These are phyloP conservation scores for Phrynosoma blainvillii DNA, from an alignment of 2,113 vertebrate genomes.

Conservation along the genomic window DNA sequence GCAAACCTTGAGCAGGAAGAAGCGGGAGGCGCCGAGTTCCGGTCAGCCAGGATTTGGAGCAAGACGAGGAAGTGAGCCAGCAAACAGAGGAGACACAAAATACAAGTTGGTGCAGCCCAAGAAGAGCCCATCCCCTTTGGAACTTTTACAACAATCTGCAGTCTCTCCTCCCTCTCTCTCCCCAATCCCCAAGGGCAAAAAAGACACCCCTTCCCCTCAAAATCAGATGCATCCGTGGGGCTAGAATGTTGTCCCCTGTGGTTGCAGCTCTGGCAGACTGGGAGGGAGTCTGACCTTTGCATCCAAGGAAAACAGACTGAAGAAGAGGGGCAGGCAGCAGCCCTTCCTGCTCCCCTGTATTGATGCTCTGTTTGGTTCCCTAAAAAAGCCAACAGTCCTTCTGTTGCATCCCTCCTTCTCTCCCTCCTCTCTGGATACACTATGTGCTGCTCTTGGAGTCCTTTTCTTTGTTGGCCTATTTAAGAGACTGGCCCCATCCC, in stretches of 20 bases:
- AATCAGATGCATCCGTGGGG: background rate
- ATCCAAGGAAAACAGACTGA: background rate
- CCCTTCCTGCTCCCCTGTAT: background rate
- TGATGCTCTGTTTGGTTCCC: background rate
- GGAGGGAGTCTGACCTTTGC: background rate
- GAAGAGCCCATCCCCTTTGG: too few species aligned
- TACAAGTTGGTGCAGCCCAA: too few species aligned
- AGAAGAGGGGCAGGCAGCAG: background rate
- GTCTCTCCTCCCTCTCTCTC: background rate
- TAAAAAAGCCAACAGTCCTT: background rate
- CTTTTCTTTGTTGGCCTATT: too few species aligned
- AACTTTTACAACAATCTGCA: background rate
- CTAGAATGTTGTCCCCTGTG: background rate
- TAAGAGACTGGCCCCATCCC: background rate
- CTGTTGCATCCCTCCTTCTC: background rate
- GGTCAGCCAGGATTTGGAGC: background rate
- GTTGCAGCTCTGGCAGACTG: background rate
- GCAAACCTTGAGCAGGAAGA: background rate
- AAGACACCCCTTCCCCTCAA: background rate
- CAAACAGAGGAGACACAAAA: background rate
- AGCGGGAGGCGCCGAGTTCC: background rate
- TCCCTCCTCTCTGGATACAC: background rate
- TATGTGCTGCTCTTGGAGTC: background rate
- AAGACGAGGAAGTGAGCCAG: background rate
- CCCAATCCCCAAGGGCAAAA: background rate